These are phyloP conservation scores for Goniozus legneri DNA, from an alignment of 1,140 invertebrate genomes.

Conservation along the genomic window DNA sequence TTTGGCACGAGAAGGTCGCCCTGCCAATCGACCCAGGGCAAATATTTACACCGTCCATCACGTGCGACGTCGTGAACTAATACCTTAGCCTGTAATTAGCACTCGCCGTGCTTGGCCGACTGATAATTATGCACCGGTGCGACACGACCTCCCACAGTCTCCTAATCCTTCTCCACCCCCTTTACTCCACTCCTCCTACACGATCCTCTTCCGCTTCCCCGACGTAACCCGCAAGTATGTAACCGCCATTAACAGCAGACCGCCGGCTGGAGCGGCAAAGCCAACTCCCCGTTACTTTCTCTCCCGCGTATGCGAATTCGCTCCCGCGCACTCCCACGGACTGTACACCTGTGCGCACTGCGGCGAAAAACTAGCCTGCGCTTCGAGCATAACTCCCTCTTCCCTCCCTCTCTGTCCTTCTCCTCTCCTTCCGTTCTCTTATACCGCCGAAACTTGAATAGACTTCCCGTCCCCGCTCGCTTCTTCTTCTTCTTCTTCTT, in stretches of 20 bases:
- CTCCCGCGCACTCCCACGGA: too few species aligned
- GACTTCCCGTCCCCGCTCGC: not conserved
- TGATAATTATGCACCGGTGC: slow-evolving; percentile 27
- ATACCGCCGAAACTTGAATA: too few species aligned
- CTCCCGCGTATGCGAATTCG: too few species aligned
- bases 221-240: slow-evolving; percentile 17
- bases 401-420: not conserved
- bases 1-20: not conserved
- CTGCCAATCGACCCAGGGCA: slow-evolving; percentile 12
- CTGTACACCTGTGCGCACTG: too few species aligned
- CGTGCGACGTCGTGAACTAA: slow-evolving; percentile 25
- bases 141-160: not conserved
- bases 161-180: too few species aligned
- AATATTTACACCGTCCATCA: slow-evolving; percentile 27
- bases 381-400: too few species aligned
- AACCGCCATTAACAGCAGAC: slow-evolving; percentile 25
- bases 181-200: not conserved
- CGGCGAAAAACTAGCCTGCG: too few species aligned
- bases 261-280: too few species aligned
- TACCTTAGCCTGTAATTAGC: slow-evolving; percentile 31
- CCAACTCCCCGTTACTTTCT: too few species aligned
- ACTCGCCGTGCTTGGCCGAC: slow-evolving; percentile 16
- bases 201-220: too few species aligned
- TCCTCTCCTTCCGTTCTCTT: too few species aligned
- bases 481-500: slow-evolving; percentile 8